Evolutionary conservation across 2,888 invertebrate species (phyloP).

Genomic region (Lissocephala sabroskyi): DNA sequence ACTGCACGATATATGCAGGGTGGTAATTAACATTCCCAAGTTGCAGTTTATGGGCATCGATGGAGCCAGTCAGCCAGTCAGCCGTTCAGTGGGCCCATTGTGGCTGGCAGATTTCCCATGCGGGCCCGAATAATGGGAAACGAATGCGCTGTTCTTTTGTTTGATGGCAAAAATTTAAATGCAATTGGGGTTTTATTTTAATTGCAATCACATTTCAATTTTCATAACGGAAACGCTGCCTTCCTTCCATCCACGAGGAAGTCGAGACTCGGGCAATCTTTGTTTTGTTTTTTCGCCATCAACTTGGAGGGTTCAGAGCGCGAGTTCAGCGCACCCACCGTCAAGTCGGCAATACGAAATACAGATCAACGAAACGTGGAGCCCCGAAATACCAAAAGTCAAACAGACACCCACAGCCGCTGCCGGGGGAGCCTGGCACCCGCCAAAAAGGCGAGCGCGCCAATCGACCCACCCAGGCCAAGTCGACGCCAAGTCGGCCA

Average conservation of each 20-base stretch:
- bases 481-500: constrained; percentile 11
- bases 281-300: too few relatives aligned
- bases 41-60: background rate
- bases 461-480: constrained; percentile 24
- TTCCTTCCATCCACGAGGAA: constrained; percentile 6
- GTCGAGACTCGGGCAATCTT: background rate
- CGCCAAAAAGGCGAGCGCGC: constrained; percentile 20
- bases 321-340: constrained; percentile 9
- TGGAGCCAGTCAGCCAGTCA: too few relatives aligned
- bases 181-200: too few relatives aligned
- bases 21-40: constrained; percentile 31
- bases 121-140: too few relatives aligned
- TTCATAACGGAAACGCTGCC: constrained; percentile 17
- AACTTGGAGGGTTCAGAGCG: background rate
- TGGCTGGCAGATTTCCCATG: too few relatives aligned
- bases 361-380: constrained; percentile 14
- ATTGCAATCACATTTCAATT: too few relatives aligned
- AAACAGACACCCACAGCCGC: constrained; percentile 21
- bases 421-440: constrained; percentile 9
- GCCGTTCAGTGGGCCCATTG: too few relatives aligned
- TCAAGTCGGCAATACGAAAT: background rate
- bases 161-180: too few relatives aligned
- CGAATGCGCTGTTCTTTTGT: too few relatives aligned
- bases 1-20: constrained; percentile 27
- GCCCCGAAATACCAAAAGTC: constrained; percentile 40